Evolutionary conservation across 2,888 invertebrate species (phyloP), one percentile per base, ranked within the genome.

Genomic region (Trachelus tabidus): DNA sequence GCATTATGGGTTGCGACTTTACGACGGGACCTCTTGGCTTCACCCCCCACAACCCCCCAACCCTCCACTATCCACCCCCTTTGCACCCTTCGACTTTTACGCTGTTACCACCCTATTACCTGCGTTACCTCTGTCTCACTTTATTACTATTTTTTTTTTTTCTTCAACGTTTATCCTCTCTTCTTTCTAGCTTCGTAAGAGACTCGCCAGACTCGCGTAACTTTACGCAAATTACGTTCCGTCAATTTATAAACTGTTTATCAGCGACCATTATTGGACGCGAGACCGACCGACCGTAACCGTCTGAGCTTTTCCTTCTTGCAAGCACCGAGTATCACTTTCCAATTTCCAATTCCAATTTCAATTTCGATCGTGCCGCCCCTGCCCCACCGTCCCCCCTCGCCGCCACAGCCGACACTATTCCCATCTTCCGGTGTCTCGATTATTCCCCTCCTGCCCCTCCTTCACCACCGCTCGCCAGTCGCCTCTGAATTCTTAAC

Each of bases 281-380:
- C 34, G 30, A 71, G 34, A 30, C 34, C 30, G 71, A 30, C 56
- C 56, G 23, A 2, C 56, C 56, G 56, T 56, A 56, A 23, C 56
- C 30, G 71, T 30, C 71, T 30, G 34, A 71, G 71, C 71, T 33
- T 71, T 31, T 31, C 30, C 31, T 71, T 30, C 71, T 34, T 3
- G 71, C 34, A 12, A 31, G 15, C 71, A 11, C 71, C 71, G 71
- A 34, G 83, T 85, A 83, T 85, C 83, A 82, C 82, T 83, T 83
- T 83, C 78, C 83, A 82, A 84, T 84, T 84, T 84, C 83, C 85
- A 84, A 85, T 85, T 84, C 78, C 84, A 84, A 83, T 84, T 83
- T 83, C 83, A 83, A 83, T 85, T 83, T 82, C 83, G 82, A 79
- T 79, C 76, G 56, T 56, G 23, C 6, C 56, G 23, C 23, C 23